Evolutionary conservation across 1,140 invertebrate species (phyloP).

Genomic region (Saccostrea glomerata): DNA sequence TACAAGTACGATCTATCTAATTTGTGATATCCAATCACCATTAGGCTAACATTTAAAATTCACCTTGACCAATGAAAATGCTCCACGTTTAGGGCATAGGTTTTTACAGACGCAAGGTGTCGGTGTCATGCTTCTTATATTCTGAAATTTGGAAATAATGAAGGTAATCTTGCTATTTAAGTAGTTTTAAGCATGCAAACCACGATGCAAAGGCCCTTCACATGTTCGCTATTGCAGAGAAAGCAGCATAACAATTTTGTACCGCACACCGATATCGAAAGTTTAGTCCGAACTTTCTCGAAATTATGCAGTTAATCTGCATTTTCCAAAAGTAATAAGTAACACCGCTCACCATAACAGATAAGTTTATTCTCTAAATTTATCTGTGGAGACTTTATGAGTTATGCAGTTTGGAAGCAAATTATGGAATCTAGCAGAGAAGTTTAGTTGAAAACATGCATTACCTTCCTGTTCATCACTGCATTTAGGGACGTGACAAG

Average conservation of each 20-base stretch:
- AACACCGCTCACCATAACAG: too few species aligned
- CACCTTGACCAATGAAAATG: background rate
- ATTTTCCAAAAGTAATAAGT: background rate
- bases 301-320: background rate
- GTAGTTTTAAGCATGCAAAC: background rate
- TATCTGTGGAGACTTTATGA: too few species aligned
- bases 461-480: too few species aligned
- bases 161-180: background rate
- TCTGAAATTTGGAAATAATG: background rate
- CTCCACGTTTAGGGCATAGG: slow-evolving; percentile 6
- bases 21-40: background rate
- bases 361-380: too few species aligned
- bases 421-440: too few species aligned
- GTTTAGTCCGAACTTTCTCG: background rate
- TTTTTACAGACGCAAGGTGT: background rate
- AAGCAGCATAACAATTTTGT: background rate
- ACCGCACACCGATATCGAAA: background rate
- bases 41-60: background rate
- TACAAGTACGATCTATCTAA: background rate
- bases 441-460: too few species aligned
- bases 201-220: background rate
- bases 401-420: too few species aligned
- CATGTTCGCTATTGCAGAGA: background rate
- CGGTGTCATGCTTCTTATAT: slow-evolving; percentile 25
- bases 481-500: too few species aligned